phyloP scores from a whole-genome alignment of 2,113 vertebrate species.

The Meles meles region DNA sequence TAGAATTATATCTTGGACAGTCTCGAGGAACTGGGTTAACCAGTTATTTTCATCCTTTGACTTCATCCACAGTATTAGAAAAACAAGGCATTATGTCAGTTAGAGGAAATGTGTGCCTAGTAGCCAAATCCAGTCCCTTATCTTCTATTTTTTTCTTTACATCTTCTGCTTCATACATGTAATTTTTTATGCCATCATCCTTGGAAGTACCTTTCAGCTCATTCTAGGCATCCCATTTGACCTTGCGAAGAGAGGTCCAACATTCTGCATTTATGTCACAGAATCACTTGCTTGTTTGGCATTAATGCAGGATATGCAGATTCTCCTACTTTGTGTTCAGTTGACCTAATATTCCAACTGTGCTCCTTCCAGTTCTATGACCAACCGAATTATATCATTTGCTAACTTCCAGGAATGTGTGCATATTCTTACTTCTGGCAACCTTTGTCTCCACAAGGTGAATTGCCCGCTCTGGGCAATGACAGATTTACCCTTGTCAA shows the following conservation, averaged over 20 bases:
- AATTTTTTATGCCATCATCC: conserved; percentile 87
- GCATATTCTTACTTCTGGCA: background rate
- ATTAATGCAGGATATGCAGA: background rate
- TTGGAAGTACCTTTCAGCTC: conserved; percentile 87
- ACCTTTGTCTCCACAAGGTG: background rate
- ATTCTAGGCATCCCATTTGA: conserved; percentile 91
- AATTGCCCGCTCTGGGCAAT: background rate
- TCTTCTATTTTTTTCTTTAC: conserved; percentile 85
- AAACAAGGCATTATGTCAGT: conserved; percentile 62
- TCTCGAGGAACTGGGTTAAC: background rate
- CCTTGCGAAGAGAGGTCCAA: conserved; percentile 89
- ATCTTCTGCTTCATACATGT: conserved; percentile 86
- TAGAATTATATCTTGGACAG: background rate
- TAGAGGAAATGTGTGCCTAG: background rate
- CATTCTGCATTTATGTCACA: conserved; percentile 78
- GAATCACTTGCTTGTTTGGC: background rate
- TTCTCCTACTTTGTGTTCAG: background rate
- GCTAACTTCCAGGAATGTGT: background rate
- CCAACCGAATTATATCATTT: background rate
- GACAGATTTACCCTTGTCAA: background rate
- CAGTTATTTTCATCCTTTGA: background rate
- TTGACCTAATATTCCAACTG: background rate
- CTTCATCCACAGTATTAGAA: conserved; percentile 54
- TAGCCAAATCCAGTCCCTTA: conserved; percentile 61
- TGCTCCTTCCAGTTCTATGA: background rate